phyloP scores from a whole-genome alignment of 2,888 invertebrate genomes.

The Eilema caniola region DNA sequence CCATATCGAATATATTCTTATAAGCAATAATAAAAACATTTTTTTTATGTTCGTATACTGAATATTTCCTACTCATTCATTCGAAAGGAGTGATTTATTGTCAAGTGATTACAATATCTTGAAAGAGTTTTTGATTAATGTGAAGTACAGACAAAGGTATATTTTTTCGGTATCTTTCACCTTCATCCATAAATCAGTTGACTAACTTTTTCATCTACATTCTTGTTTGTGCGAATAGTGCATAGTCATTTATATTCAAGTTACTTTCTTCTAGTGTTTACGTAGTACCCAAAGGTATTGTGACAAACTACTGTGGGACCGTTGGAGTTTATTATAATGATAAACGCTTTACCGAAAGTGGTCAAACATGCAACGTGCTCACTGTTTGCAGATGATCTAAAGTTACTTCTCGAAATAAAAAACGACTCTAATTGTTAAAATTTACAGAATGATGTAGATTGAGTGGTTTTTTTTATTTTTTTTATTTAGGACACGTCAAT shows the following conservation, averaged over 20 bases:
- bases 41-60: neutral
- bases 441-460: too few species aligned
- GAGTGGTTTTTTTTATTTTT: too few species aligned
- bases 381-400: too few species aligned
- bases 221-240: neutral
- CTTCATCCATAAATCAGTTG: neutral
- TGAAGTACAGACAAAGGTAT: neutral
- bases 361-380: too few species aligned
- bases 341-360: too few species aligned
- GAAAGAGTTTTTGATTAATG: neutral
- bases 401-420: too few species aligned
- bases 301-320: too few species aligned
- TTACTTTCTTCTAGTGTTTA: neutral
- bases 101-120: neutral
- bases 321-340: too few species aligned
- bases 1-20: too few species aligned
- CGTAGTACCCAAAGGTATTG: too few species aligned
- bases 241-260: neutral
- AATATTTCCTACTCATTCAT: neutral
- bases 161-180: neutral
- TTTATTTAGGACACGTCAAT: too few species aligned
- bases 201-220: neutral
- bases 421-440: too few species aligned
- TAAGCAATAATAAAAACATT: neutral
- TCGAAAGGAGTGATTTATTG: neutral